Conservation (phyloP, 2,113 vertebrate species). For the Chaetorhynchus papuensis region DNA sequence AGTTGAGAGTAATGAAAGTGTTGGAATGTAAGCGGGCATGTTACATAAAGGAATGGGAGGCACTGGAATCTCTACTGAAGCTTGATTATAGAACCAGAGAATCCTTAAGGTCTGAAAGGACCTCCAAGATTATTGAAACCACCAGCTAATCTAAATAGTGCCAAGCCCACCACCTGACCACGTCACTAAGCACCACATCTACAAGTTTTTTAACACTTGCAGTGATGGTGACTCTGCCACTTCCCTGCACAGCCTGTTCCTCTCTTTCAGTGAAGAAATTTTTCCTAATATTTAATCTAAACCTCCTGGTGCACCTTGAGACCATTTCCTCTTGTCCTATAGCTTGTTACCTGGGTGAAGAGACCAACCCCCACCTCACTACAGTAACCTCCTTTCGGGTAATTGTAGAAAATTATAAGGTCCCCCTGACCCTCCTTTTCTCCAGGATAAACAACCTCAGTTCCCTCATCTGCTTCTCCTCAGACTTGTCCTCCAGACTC, state of each 20-base stretch:
- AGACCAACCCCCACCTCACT: not conserved
- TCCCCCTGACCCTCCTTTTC: not conserved
- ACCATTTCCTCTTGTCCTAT: not conserved
- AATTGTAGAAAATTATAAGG: not conserved
- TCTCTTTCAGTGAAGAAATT: not conserved
- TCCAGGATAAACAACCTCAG: not conserved
- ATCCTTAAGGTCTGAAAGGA: not conserved
- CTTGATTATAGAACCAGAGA: not conserved
- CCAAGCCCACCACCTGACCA: not conserved
- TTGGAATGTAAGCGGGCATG: not conserved
- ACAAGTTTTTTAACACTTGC: not conserved
- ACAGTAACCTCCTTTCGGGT: not conserved
- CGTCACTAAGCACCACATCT: not conserved
- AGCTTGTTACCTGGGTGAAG: not conserved
- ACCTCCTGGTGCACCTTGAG: not conserved
- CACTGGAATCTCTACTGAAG: not conserved
- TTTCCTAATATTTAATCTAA: not conserved
- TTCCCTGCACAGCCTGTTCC: not conserved
- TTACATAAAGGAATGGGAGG: not conserved
- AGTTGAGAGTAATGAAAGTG: not conserved
- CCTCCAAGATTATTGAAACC: not conserved
- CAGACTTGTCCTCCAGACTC: not conserved
- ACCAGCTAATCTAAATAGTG: not conserved
- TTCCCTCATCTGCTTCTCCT: not conserved
- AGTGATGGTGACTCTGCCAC: not conserved